Evolutionary conservation across 1,140 invertebrate species (phyloP).

Genomic region (Physella acuta): DNA sequence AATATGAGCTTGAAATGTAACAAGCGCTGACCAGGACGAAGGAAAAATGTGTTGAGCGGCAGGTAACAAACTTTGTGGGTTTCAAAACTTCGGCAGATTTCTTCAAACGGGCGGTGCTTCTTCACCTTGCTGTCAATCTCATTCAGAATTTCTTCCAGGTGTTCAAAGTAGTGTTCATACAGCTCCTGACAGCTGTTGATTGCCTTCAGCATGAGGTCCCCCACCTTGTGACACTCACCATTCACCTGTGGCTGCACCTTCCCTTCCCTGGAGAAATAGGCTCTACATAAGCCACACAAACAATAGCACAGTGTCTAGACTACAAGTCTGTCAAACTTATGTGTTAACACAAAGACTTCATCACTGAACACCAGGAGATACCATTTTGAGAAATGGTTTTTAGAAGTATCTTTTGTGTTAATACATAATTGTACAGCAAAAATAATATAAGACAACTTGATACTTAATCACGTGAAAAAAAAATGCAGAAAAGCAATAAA

Average conservation of each 20-base stretch:
- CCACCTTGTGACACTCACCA: slow-evolving; percentile 65
- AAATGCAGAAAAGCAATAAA: slow-evolving; percentile 9
- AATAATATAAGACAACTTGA: too few species aligned
- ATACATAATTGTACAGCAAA: too few species aligned
- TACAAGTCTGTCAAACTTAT: too few species aligned
- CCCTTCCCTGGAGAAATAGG: slow-evolving; percentile 64
- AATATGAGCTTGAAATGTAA: slow-evolving; percentile 83
- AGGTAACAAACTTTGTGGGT: slow-evolving; percentile 75
- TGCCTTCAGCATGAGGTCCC: slow-evolving; percentile 70
- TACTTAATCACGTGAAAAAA: slow-evolving; percentile 5
- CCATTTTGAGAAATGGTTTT: too few species aligned
- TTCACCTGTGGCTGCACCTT: slow-evolving; percentile 63
- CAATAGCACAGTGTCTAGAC: too few species aligned
- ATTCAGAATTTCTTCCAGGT: slow-evolving; percentile 74
- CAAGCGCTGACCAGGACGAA: slow-evolving; percentile 86
- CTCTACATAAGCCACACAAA: too few species aligned
- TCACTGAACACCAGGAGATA: too few species aligned
- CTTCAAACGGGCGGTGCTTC: slow-evolving; percentile 74
- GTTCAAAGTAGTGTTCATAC: slow-evolving; percentile 80
- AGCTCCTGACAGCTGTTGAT: slow-evolving; percentile 62
- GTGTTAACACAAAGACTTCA: too few species aligned
- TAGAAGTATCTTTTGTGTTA: too few species aligned
- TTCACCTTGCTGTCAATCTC: slow-evolving; percentile 75
- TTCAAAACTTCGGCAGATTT: slow-evolving; percentile 82
- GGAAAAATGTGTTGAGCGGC: slow-evolving; percentile 80